Evolutionary conservation across 2,888 invertebrate genomes (phyloP), one percentile per base, ranked within the genome.

Genomic region (Catocala sponsa): DNA sequence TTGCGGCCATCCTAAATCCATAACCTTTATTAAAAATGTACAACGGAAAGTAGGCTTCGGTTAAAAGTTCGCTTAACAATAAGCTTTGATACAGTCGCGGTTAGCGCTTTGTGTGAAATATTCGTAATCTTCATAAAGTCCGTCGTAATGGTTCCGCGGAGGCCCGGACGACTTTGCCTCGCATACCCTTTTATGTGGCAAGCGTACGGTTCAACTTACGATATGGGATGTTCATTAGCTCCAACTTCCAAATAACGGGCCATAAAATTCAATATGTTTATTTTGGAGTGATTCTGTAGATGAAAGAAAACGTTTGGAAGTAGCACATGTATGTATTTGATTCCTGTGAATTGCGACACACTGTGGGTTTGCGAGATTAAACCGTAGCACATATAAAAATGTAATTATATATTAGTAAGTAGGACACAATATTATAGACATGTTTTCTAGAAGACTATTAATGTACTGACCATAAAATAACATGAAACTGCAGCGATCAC

Each of bases 61-160:
- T 55, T 41, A 60, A 43, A 56, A 35, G 42, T 59, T 47, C 49
- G 13, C 12, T 42, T 41, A 53, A 74, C 68, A 76, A 78, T 74
- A 70, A 60, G 63, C 63, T 75, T 70, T 65, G 68, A 72, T 75
- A 70, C 65, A 48, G 42, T 50, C 54, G 70, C 65, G 68, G 72
- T 65, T 65, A 59, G 25, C 66, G 55, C 70, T 66, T 78, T 73
- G 78, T 73, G 73, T 65, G 63, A 69, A 69, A 76, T 76, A 75
- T 75, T 65, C 65, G 71, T 75, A 77, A 78, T 77, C 76, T 78
- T 75, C 76, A 78, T 77, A 77, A 77, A 77, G 50, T 63, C 32
- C 64, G 66, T 33, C 43, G 65, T 68, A 73, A 77, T 73, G 63
- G 71, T 38, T 48, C 73, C 63, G 63, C 62, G 53, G 76, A 62